Evolutionary conservation across 2,113 vertebrate genomes (phyloP), one percentile per base, ranked within the genome.

Genomic region (Propithecus coquereli): DNA sequence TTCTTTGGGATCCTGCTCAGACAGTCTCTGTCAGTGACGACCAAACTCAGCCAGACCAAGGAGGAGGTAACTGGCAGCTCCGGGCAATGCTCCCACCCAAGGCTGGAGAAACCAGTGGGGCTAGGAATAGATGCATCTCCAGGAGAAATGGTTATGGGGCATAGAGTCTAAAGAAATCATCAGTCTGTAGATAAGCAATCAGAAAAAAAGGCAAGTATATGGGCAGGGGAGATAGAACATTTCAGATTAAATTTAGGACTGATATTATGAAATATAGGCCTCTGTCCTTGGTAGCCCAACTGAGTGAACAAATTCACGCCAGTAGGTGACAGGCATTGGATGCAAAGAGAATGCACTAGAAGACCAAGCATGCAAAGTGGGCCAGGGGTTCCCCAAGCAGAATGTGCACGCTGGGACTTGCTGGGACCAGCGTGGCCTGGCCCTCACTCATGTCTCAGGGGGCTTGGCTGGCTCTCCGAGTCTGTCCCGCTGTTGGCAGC

Each of bases 1-100:
- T 99, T 99, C 98, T 99, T 99, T 80, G 98, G 98, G 52, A 98
- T 99, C 2, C 97, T 99, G 87, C 98, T 99, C 63, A 98, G 97
- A 22, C 99, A 99, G 90, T 99, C 99, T 13, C 97, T 99, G 8
- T 98, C 99, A 2, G 98, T 99, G 91, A 99, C 99, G 0, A 73
- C 95, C 30, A 98, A 96, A 0, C 98, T 99, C 96, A 98, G 98
- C n/a, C 98, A 99, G 54, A 98, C 98, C 94, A 99, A 98, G 88
- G 98, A 99, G 52, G 99, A 99, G 99, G 99, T 99, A 95, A 96
- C 57, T 11, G 7, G 37, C 11, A 4, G 7, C 27, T 52, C 27
- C 34, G 13, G 43, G n/a, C 23, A 25, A 37, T 16, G 1, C 50
- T 22, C 71, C 45, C 37, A 14, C 18, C 50, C 23, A 9, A 68